Conservation (phyloP, 2,888 invertebrate species). For the Chymomyza caudatula region DNA sequence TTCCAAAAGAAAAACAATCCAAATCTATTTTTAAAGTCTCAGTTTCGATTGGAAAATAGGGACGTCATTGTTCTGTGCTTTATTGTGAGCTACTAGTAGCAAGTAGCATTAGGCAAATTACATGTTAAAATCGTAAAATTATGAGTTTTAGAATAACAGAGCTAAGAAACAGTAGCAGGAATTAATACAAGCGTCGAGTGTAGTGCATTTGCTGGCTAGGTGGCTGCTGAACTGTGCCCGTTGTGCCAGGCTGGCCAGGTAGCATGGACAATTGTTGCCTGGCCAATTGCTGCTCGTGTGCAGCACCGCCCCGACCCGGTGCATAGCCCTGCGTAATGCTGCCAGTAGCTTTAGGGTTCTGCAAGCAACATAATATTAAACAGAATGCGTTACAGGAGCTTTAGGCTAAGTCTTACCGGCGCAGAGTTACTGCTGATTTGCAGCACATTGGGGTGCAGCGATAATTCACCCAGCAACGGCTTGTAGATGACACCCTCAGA, state of each 20-base stretch:
- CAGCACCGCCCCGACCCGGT: conserved; percentile 80
- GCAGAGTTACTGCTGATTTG: conserved; percentile 70
- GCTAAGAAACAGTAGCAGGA: conserved; percentile 26
- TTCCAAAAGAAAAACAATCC: neutral
- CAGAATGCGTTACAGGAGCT: neutral
- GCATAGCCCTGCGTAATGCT: conserved; percentile 92
- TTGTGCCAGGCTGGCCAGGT: conserved; percentile 59
- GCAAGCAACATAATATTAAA: conserved; percentile 36
- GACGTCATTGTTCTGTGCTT: conserved; percentile 69
- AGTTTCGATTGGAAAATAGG: conserved; percentile 56
- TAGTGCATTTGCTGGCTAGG: conserved; percentile 72
- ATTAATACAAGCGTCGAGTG: conserved; percentile 70
- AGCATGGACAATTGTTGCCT: conserved; percentile 72
- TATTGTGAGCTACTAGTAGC: conserved; percentile 45
- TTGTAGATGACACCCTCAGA: conserved; percentile 76
- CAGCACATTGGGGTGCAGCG: conserved; percentile 75
- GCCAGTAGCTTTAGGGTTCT: conserved; percentile 88
- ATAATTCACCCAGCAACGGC: conserved; percentile 73
- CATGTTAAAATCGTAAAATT: conserved; percentile 53
- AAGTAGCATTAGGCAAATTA: conserved; percentile 37
- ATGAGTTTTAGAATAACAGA: conserved; percentile 38
- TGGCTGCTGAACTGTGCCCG: conserved; percentile 58
- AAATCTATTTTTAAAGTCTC: neutral
- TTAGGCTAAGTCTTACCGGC: conserved; percentile 49
- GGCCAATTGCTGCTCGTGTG: conserved; percentile 68